A percentile compares a stretch with the other conserved stretches of the same genome.
Evolutionary conservation across 2,888 invertebrate species (phyloP).

Genomic region (Sminthurinus aureus): DNA sequence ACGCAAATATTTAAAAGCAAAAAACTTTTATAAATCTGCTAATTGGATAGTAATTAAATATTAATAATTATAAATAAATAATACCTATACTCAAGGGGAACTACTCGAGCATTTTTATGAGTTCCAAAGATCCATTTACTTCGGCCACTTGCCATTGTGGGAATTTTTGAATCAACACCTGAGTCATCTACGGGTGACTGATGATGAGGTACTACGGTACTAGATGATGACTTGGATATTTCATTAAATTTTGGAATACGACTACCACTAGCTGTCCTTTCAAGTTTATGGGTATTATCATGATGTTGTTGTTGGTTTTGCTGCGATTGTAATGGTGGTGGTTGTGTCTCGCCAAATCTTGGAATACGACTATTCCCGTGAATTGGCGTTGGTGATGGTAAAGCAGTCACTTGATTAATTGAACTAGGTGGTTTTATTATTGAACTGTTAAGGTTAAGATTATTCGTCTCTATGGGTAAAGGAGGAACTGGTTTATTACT

Average conservation of each 20-base stretch:
- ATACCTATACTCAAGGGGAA: no score
- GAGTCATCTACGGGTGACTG: no score
- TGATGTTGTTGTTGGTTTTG: conserved; percentile 2
- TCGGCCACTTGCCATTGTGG: conserved; percentile 23
- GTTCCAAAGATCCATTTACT: conserved; percentile 67
- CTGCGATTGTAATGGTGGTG: neutral
- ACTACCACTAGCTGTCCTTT: conserved; percentile 45
- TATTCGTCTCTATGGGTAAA: neutral
- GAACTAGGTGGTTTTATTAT: neutral
- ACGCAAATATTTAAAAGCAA: no score
- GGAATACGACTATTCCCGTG: conserved; percentile 26
- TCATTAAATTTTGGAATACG: conserved; percentile 48
- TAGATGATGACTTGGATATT: neutral
- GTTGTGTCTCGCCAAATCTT: conserved; percentile 11
- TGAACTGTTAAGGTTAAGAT: neutral
- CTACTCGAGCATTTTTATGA: conserved; percentile 66
- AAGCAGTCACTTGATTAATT: neutral
- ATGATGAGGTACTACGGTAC: no score
- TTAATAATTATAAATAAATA: no score
- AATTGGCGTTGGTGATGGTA: neutral
- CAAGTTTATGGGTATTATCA: neutral
- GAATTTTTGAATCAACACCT: no score
- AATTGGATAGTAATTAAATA: no score
- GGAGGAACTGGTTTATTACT: neutral
- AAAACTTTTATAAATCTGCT: no score